Percentiles rank a stretch among this genome's conserved stretches.
phyloP scores from a whole-genome alignment of 2,797 vertebrate genomes.

The Alfaro cultratus region DNA sequence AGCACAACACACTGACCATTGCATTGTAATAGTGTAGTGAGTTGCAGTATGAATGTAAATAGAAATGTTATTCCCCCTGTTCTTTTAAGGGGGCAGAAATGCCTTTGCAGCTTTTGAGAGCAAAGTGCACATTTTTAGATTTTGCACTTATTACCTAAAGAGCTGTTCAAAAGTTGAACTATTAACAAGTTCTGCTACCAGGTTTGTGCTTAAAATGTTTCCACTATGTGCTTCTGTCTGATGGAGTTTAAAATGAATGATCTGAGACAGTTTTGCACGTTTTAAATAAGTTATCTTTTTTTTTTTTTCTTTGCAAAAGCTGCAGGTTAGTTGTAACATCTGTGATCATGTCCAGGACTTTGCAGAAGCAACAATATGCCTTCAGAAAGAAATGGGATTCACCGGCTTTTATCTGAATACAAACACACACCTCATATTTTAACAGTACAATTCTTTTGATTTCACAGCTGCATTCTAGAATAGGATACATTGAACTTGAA shows the following conservation, averaged over 20 bases:
- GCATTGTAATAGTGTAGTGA: not conserved
- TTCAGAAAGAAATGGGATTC: not conserved
- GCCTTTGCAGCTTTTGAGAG: not conserved
- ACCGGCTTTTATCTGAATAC: not conserved
- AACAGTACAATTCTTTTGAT: not conserved
- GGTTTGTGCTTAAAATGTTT: not conserved
- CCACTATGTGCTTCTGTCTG: not conserved
- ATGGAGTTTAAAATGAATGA: not conserved
- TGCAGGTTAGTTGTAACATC: not conserved
- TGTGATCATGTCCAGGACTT: not conserved
- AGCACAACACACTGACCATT: not conserved
- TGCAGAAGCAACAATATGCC: not conserved
- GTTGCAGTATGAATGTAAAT: not conserved
- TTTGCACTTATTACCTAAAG: slow-evolving; percentile 23
- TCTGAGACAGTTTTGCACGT: not conserved
- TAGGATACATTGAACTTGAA: not conserved
- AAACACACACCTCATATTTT: not conserved
- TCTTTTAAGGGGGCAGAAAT: not conserved
- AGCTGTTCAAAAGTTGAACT: slow-evolving; percentile 2
- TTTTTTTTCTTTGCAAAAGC: not conserved
- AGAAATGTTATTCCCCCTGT: not conserved
- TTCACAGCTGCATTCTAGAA: not conserved
- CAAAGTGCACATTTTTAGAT: slow-evolving; percentile 38
- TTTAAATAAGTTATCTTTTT: not conserved
- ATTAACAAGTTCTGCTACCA: not conserved